Conservation (phyloP, 2,113 vertebrate species). For the Zootoca vivipara region DNA sequence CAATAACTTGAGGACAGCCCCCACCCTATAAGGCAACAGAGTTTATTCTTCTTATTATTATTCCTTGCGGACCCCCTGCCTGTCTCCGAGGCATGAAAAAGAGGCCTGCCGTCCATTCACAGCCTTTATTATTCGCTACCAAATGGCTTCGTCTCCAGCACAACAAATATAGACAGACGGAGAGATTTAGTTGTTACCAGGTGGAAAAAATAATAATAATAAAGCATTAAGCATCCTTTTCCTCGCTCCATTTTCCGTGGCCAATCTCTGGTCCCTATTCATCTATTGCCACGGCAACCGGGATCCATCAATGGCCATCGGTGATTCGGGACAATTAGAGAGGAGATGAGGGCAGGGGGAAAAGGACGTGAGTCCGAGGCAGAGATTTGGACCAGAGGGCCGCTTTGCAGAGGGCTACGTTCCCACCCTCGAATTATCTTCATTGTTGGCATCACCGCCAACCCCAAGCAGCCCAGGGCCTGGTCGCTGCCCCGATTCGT, state of each 20-base stretch:
- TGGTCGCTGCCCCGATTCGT: constrained; percentile 29
- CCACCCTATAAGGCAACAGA: neutral
- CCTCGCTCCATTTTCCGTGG: constrained; percentile 36
- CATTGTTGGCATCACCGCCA: constrained; percentile 52
- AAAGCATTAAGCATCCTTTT: constrained; percentile 12
- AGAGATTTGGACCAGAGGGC: constrained; percentile 33
- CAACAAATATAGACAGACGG: constrained; percentile 51
- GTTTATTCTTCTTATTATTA: neutral
- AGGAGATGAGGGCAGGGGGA: constrained; percentile 55
- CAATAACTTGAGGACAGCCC: neutral
- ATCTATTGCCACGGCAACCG: constrained; percentile 69
- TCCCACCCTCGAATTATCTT: constrained; percentile 67
- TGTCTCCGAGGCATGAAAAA: neutral
- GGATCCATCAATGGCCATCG: constrained; percentile 66
- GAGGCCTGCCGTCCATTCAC: constrained; percentile 47
- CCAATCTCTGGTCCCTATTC: constrained; percentile 63
- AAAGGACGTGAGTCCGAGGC: constrained; percentile 23
- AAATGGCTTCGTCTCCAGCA: constrained; percentile 71
- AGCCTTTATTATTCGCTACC: constrained; percentile 58
- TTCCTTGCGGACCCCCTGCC: constrained; percentile 36
- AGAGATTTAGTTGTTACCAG: too few relatives aligned
- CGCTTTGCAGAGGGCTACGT: constrained; percentile 59
- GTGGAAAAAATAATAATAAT: too few relatives aligned
- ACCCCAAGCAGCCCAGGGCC: too few relatives aligned
- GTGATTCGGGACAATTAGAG: constrained; percentile 71